Percentiles rank a stretch among this genome's conserved stretches.
Evolutionary conservation across 2,113 vertebrate species (phyloP).

Genomic region (Ageneiosus marmoratus): DNA sequence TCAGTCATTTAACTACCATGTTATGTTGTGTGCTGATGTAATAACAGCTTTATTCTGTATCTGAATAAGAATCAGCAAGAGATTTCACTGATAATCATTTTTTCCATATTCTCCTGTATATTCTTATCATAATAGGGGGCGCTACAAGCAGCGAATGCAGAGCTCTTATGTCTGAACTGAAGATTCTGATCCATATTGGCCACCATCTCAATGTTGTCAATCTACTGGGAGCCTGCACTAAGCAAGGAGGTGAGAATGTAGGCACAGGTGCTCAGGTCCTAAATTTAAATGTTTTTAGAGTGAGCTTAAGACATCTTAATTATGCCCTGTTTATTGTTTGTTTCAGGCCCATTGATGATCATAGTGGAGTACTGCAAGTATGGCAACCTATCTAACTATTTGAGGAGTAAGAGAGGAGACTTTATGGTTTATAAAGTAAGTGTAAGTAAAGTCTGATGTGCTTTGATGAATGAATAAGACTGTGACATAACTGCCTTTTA

Average conservation of each 20-base stretch:
- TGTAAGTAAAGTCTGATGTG: not conserved
- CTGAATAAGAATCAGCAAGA: not conserved
- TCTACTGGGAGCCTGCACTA: constrained; percentile 91
- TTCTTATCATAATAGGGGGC: constrained; percentile 78
- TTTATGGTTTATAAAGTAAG: constrained; percentile 90
- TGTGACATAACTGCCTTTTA: not conserved
- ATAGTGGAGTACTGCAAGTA: constrained; percentile 95
- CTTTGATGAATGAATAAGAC: not conserved
- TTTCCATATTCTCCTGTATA: not conserved
- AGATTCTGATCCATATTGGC: constrained; percentile 93
- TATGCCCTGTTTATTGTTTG: constrained; percentile 11
- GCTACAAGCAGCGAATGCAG: constrained; percentile 90
- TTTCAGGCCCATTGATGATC: constrained; percentile 87
- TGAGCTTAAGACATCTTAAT: not conserved
- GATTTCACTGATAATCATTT: not conserved
- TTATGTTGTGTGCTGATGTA: not conserved
- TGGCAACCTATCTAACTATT: constrained; percentile 89
- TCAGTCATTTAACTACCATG: not conserved
- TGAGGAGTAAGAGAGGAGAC: constrained; percentile 85
- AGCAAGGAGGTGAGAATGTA: constrained; percentile 83
- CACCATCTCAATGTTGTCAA: constrained; percentile 94
- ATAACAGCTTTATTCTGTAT: not conserved
- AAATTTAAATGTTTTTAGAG: not conserved
- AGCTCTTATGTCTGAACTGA: constrained; percentile 92
- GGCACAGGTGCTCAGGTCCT: not conserved